Conservation (phyloP, 2,888 invertebrate species). For the Chrysolina oricalcia region DNA sequence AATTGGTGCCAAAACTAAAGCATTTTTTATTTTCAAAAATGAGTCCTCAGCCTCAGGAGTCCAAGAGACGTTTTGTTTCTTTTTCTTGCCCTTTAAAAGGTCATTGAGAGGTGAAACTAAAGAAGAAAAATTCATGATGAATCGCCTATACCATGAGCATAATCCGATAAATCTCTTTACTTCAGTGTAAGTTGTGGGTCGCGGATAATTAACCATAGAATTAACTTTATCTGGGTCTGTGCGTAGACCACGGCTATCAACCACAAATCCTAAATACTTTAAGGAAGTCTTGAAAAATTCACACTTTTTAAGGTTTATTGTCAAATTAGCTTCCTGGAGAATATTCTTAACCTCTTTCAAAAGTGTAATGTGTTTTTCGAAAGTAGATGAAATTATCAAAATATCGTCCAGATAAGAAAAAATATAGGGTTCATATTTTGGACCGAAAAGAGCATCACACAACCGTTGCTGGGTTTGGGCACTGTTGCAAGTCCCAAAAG, state of each 20-base stretch:
- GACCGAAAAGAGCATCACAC: neutral
- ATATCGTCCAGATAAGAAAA: no score
- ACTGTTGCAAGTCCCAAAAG: neutral
- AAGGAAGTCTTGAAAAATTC: conserved; percentile 42
- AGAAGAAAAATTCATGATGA: no score
- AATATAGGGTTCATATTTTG: neutral
- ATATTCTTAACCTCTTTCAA: no score
- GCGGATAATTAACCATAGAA: conserved; percentile 57
- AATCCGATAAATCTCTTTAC: conserved; percentile 58
- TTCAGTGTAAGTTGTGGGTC: conserved; percentile 53
- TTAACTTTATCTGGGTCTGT: conserved; percentile 59
- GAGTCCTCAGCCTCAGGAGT: no score
- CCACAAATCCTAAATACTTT: conserved; percentile 58
- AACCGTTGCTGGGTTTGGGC: neutral
- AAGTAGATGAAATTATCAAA: no score
- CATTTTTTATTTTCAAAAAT: no score
- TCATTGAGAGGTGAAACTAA: no score
- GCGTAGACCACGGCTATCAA: conserved; percentile 53
- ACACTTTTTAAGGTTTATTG: conserved; percentile 54
- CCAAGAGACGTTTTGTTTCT: no score
- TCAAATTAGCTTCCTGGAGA: no score
- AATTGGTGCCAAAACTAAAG: no score
- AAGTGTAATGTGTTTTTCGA: no score
- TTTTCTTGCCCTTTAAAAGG: no score
- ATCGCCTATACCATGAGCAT: conserved; percentile 43